Percentiles rank a stretch among this genome's conserved stretches.
Evolutionary conservation across 2,797 vertebrate species (phyloP).

Genomic region (Acestrorhynchus altus): DNA sequence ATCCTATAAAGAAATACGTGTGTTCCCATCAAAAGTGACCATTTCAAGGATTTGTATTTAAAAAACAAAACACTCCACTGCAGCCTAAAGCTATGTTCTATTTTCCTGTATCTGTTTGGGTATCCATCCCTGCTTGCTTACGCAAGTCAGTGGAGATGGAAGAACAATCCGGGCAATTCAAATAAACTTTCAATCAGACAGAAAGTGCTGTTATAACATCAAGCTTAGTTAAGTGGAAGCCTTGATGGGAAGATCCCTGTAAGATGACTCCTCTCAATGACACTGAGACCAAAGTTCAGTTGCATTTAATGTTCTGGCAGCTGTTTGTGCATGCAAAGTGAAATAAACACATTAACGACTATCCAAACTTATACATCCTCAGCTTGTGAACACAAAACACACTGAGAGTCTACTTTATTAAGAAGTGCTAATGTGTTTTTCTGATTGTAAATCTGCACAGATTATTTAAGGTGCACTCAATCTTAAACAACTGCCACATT

Average conservation of each 20-base stretch:
- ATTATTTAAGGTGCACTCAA: too few relatives aligned
- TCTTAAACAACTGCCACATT: too few relatives aligned
- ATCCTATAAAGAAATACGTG: not conserved
- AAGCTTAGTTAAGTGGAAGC: not conserved
- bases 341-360: not conserved
- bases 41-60: not conserved
- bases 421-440: not conserved
- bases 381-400: not conserved
- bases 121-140: conserved; percentile 38
- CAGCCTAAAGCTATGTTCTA: conserved; percentile 11
- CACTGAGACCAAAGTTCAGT: not conserved
- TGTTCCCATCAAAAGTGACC: not conserved
- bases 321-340: not conserved
- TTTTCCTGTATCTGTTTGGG: conserved; percentile 42
- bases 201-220: conserved; percentile 5
- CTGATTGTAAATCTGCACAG: not conserved
- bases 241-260: not conserved
- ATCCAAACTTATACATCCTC: not conserved
- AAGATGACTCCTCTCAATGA: not conserved
- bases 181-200: conserved; percentile 44
- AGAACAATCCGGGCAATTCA: conserved; percentile 27
- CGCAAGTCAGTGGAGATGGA: conserved; percentile 15
- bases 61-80: not conserved
- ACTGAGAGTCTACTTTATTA: not conserved
- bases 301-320: not conserved